Evolutionary conservation across 2,797 vertebrate species (phyloP).

Genomic region (Kryptopterus vitreolus): DNA sequence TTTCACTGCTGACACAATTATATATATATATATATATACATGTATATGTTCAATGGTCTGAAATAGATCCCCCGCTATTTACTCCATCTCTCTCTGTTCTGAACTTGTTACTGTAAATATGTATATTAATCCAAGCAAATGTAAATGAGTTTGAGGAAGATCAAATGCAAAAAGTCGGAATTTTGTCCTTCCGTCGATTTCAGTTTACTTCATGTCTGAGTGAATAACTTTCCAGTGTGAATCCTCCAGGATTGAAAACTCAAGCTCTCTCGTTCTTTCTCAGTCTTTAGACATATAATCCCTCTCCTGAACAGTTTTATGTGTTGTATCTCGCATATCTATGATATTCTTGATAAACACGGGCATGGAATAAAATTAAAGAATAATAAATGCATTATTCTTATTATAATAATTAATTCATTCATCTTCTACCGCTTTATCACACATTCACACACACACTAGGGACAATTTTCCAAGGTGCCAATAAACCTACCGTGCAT

Average conservation of each 20-base stretch:
- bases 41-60: neutral
- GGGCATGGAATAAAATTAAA: too few species aligned
- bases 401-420: too few species aligned
- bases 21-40: too few species aligned
- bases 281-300: neutral
- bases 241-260: neutral
- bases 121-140: conserved; percentile 67
- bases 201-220: conserved; percentile 55
- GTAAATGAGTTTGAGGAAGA: conserved; percentile 73
- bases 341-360: too few species aligned
- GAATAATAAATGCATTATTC: too few species aligned
- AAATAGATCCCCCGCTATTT: neutral
- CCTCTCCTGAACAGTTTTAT: neutral
- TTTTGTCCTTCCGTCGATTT: conserved; percentile 66
- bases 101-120: conserved; percentile 68
- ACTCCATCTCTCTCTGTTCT: conserved; percentile 36
- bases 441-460: too few species aligned
- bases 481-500: too few species aligned
- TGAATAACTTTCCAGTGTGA: neutral
- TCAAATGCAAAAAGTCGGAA: conserved; percentile 69
- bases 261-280: neutral
- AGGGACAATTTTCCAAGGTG: too few species aligned
- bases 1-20: neutral
- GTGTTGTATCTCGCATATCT: too few species aligned
- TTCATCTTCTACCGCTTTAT: too few species aligned